phyloP scores from a whole-genome alignment of 2,797 vertebrate species.

The Poeciliopsis paucimaculata region DNA sequence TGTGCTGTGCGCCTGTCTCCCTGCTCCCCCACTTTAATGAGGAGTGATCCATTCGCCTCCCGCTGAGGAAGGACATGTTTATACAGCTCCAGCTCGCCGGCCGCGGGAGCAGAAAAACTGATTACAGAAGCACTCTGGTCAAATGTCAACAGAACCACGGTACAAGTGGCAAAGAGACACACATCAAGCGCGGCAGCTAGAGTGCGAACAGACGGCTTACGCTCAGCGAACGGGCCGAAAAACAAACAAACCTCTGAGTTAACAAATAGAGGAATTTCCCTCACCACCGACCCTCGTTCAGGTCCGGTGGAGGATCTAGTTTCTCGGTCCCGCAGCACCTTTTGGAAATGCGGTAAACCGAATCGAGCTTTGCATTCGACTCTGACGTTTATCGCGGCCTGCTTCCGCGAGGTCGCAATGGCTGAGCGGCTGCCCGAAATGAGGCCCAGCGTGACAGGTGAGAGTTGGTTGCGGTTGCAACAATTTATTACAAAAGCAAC shows the following conservation, averaged over 20 bases:
- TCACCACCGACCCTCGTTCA: slow-evolving; percentile 56
- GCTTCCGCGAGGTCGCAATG: slow-evolving; percentile 16
- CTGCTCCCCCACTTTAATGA: slow-evolving; percentile 65
- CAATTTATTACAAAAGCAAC: slow-evolving; percentile 55
- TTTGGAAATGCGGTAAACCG: slow-evolving; percentile 14
- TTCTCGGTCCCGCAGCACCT: slow-evolving; percentile 39
- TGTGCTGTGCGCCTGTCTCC: slow-evolving; percentile 41
- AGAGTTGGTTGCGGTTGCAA: slow-evolving; percentile 53
- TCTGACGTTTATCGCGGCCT: slow-evolving; percentile 20
- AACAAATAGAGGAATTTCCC: slow-evolving; percentile 73
- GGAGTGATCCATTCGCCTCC: slow-evolving; percentile 77
- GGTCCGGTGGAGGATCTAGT: slow-evolving; percentile 35
- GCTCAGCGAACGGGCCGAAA: slow-evolving; percentile 64
- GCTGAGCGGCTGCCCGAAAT: slow-evolving; percentile 54
- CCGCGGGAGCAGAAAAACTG: slow-evolving; percentile 73
- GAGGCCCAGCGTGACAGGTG: slow-evolving; percentile 37
- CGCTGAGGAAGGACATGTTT: slow-evolving; percentile 76
- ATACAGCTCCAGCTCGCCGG: slow-evolving; percentile 76
- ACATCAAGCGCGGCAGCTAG: slow-evolving; percentile 63
- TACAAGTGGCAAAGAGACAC: slow-evolving; percentile 64
- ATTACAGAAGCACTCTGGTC: slow-evolving; percentile 77
- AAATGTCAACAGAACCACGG: slow-evolving; percentile 73
- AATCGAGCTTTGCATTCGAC: slow-evolving; percentile 28
- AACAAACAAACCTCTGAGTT: slow-evolving; percentile 73
- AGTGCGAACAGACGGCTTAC: slow-evolving; percentile 69